A percentile compares a stretch with the other conserved stretches of the same genome.
These are phyloP conservation scores for Antechinus flavipes DNA, from an alignment of 2,113 vertebrate species.

Conservation along the genomic window DNA sequence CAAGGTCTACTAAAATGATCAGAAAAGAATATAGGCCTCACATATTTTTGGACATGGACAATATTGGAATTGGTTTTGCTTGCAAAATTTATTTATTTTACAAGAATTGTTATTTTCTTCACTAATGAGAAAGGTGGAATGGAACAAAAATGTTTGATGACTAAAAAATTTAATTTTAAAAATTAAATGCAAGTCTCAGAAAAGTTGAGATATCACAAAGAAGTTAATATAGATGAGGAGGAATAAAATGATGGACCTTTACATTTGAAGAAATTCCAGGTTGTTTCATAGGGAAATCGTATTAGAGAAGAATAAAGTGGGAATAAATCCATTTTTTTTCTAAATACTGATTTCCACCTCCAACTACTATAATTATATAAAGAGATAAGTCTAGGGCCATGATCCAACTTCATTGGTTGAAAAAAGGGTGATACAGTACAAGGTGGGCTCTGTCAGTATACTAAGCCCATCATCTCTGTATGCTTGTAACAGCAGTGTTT, in stretches of 20 bases:
- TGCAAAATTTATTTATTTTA: neutral
- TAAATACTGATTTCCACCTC: neutral
- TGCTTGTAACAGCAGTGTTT: neutral
- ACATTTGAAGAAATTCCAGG: neutral
- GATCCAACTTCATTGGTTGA: neutral
- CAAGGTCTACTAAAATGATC: neutral
- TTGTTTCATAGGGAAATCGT: neutral
- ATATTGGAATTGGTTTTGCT: neutral
- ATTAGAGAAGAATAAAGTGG: neutral
- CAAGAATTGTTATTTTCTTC: neutral
- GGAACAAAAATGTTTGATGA: neutral
- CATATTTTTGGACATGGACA: neutral
- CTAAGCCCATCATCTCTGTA: neutral
- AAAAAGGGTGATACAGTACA: constrained; percentile 27
- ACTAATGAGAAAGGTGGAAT: neutral
- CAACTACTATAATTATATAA: neutral
- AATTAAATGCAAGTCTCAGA: neutral
- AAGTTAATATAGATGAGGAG: constrained; percentile 1
- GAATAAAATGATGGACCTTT: neutral
- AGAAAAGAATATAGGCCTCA: neutral
- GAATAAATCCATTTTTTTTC: neutral
- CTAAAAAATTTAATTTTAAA: constrained; percentile 2
- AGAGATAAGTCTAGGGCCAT: neutral
- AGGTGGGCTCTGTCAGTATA: neutral
- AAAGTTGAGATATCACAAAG: neutral